phyloP scores from a whole-genome alignment of 2,113 vertebrate species.

The Ardeotis arabs region DNA sequence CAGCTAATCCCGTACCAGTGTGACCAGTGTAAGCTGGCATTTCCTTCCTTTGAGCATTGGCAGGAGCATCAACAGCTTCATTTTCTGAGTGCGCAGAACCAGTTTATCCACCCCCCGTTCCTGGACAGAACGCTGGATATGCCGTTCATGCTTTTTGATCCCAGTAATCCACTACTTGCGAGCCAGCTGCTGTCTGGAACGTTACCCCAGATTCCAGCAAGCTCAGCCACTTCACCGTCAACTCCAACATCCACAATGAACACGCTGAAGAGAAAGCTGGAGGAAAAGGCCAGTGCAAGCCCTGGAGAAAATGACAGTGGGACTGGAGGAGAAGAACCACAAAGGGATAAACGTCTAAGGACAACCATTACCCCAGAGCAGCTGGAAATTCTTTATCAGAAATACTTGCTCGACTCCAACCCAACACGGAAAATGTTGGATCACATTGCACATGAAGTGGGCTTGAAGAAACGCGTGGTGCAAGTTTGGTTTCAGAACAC shows the following conservation, averaged over 20 bases:
- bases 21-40: constrained; percentile 97
- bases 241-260: constrained; percentile 96
- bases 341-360: constrained; percentile 94
- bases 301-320: constrained; percentile 96
- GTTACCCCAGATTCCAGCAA: constrained; percentile 91
- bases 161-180: constrained; percentile 93
- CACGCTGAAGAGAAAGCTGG: constrained; percentile 95
- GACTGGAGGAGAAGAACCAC: constrained; percentile 94
- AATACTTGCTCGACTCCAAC: constrained; percentile 97
- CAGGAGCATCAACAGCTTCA: constrained; percentile 99
- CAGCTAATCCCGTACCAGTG: constrained; percentile 98
- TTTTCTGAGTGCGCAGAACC: constrained; percentile 96
- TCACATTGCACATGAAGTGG: constrained; percentile 98
- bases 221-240: constrained; percentile 94
- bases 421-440: constrained; percentile 98
- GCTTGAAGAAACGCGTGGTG: constrained; percentile 98
- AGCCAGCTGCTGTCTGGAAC: constrained; percentile 94
- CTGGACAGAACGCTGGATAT: constrained; percentile 95
- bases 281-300: constrained; percentile 95
- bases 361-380: constrained; percentile 99
- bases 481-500: constrained; percentile 99
- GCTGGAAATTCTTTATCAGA: constrained; percentile 97
- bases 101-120: constrained; percentile 98
- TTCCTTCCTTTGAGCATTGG: constrained; percentile 98
- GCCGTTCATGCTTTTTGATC: constrained; percentile 98